A percentile compares a stretch with the other conserved stretches of the same genome.
Conservation (phyloP, 1,140 invertebrate species). For the Drosophila persimilis region DNA sequence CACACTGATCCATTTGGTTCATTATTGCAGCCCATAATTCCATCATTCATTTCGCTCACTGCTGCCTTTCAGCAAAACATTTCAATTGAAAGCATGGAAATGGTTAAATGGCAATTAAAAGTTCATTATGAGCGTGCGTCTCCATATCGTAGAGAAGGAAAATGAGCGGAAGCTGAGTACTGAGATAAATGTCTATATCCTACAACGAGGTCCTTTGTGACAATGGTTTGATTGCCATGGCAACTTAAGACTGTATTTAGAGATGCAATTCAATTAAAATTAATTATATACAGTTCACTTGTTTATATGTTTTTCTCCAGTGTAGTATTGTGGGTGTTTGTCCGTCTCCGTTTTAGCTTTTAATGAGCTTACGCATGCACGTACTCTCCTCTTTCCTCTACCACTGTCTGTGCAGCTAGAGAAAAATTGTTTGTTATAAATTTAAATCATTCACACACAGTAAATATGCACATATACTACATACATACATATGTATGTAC, state of each 20-base stretch:
- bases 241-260: too few species aligned
- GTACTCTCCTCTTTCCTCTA: not conserved
- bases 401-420: not conserved
- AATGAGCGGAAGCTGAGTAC: constrained; percentile 10
- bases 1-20: constrained; percentile 3
- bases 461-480: too few species aligned
- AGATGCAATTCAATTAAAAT: too few species aligned
- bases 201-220: not conserved
- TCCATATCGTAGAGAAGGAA: constrained; percentile 12
- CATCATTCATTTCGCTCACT: constrained; percentile 12
- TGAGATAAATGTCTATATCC: not conserved
- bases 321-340: not conserved
- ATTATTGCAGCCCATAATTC: not conserved
- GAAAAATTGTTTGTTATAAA: constrained; percentile 38
- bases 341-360: constrained; percentile 22
- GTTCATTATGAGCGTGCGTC: constrained; percentile 49
- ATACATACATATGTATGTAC: too few species aligned
- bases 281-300: too few species aligned
- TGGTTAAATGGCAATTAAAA: constrained; percentile 72
- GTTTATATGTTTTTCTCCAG: not conserved
- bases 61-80: constrained; percentile 14
- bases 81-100: constrained; percentile 70
- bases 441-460: constrained; percentile 59
- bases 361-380: constrained; percentile 50
- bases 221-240: too few species aligned